Percentiles rank a stretch among this genome's conserved stretches.
phyloP scores from a whole-genome alignment of 2,113 vertebrate genomes.

The Actinemys pallida region DNA sequence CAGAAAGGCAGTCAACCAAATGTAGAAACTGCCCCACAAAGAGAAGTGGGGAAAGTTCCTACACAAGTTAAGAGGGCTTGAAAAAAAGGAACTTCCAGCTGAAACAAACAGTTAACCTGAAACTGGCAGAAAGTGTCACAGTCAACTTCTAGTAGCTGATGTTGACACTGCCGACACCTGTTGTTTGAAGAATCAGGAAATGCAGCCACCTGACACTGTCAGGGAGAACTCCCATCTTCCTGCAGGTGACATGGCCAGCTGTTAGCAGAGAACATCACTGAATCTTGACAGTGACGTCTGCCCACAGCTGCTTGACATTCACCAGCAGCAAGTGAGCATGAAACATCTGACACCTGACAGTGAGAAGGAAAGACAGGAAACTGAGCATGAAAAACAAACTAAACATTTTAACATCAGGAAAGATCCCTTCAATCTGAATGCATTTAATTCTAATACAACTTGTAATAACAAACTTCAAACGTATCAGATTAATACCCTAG shows the following conservation, averaged over 20 bases:
- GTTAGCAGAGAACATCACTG: constrained; percentile 80
- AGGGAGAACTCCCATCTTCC: constrained; percentile 86
- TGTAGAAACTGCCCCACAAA: constrained; percentile 36
- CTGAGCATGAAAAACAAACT: constrained; percentile 89
- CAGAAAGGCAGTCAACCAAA: constrained; percentile 52
- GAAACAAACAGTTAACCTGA: constrained; percentile 88
- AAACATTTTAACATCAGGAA: constrained; percentile 63
- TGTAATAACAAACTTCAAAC: neutral
- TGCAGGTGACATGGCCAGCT: constrained; percentile 91
- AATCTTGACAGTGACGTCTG: constrained; percentile 95
- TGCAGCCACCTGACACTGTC: constrained; percentile 90
- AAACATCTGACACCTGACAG: constrained; percentile 68
- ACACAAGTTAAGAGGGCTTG: constrained; percentile 71
- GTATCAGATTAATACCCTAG: neutral
- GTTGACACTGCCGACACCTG: constrained; percentile 95
- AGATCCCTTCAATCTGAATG: neutral
- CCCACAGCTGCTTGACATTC: constrained; percentile 84
- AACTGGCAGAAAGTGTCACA: constrained; percentile 76
- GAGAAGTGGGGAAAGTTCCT: constrained; percentile 33
- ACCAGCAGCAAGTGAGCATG: constrained; percentile 72
- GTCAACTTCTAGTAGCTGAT: constrained; percentile 84
- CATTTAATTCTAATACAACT: neutral
- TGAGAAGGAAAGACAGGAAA: constrained; percentile 77
- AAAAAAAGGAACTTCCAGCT: constrained; percentile 73
- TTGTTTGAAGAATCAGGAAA: constrained; percentile 80